Base-by-base conservation (phyloP, 1,140 invertebrate species). In the Bombus turneri region DNA sequence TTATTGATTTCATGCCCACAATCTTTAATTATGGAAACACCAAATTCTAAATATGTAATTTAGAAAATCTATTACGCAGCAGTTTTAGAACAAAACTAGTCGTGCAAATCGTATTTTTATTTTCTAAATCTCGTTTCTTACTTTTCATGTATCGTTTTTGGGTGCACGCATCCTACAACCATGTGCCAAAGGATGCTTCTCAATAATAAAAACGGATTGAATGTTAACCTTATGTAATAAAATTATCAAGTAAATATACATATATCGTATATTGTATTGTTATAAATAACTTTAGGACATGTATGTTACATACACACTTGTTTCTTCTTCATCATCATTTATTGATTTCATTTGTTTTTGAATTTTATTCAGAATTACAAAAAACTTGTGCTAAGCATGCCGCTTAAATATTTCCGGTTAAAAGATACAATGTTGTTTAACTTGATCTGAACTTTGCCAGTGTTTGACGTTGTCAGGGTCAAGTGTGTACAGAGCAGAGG, bases 361-460 rank as follows among this genome's bases (percentile, higher is more conserved):
- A 28, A 69, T 77, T 85, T 68, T 53, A 68, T 71, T 39, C 71
- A 64, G 68, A 62, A 41, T 71, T 85, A 57, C 37, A 83, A 59
- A 31, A 66, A 83, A 76, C 39, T 76, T 87, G 81, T 87, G 71
- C 86, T 81, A 88, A 92, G 88, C 88, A 91, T 90, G 72, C 66
- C 79, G 92, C 90, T 93, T 94, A 93, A 94, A 94, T 93, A 92
- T 94, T 94, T 95, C 93, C 92, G 93, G 94, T 95, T 95, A 93
- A 93, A 75, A 93, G 92, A 93, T 83, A 92, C 90, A 93, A 92
- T 90, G 87, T 93, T 91, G 93, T 95, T 95, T 95, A 95, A 96
- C 95, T 95, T 95, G 93, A 95, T 95, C 95, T 96, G 95, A 96
- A 95, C 95, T 96, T 96, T 95, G 95, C 95, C 95, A 96, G 95